Evolutionary conservation across 2,113 vertebrate genomes (phyloP).

Genomic region (Atractosteus spatula): DNA sequence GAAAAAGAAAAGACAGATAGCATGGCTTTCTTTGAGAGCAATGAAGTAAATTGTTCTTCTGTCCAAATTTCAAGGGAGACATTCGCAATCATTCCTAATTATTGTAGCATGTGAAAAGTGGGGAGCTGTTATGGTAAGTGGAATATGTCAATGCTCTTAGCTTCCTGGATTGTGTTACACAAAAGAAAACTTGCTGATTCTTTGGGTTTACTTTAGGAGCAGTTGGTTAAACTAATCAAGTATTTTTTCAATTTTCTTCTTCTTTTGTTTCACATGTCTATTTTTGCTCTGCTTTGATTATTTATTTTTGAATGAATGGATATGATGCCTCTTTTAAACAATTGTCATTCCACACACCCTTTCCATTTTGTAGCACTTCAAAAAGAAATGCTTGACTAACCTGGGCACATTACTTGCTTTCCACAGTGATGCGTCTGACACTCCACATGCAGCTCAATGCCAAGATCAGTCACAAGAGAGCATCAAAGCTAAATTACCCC

Average conservation of each 20-base stretch:
- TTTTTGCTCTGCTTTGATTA: background rate
- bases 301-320: background rate
- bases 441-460: too few relatives aligned
- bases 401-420: background rate
- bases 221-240: background rate
- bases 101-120: constrained; percentile 46
- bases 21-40: constrained; percentile 50
- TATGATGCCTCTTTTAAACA: background rate
- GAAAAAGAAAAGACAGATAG: constrained; percentile 42
- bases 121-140: background rate
- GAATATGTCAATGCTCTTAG: constrained; percentile 8
- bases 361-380: background rate
- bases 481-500: too few relatives aligned
- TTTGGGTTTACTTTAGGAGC: background rate
- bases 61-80: constrained; percentile 64
- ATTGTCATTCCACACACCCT: background rate
- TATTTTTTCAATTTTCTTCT: constrained; percentile 7
- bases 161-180: constrained; percentile 13
- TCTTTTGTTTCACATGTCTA: background rate
- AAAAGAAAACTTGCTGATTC: constrained; percentile 13
- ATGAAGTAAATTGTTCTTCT: constrained; percentile 50
- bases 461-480: too few relatives aligned
- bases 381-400: background rate
- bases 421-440: background rate
- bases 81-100: constrained; percentile 62